Conservation (phyloP, 2,797 vertebrate genomes). For the Zalophus californianus region DNA sequence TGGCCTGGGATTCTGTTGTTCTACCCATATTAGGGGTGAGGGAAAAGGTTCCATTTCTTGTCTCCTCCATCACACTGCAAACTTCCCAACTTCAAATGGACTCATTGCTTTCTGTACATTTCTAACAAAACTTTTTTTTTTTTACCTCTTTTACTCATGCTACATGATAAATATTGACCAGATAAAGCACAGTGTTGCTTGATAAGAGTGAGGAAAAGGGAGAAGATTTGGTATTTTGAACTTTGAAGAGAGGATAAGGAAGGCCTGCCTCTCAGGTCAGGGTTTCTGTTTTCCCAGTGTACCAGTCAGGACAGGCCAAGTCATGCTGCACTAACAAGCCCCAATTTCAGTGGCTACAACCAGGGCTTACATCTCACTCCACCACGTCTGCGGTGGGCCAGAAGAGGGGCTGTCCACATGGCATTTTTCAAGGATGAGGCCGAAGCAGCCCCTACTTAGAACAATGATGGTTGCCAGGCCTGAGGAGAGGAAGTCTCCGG, state of each 20-base stretch:
- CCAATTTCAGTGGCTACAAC: background rate
- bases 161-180: background rate
- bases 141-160: background rate
- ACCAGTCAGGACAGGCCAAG: background rate
- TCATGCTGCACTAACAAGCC: background rate
- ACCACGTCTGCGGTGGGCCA: rapidly evolving
- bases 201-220: background rate
- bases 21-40: background rate
- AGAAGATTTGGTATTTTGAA: background rate
- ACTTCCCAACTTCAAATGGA: background rate
- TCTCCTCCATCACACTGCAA: background rate
- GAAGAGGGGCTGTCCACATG: background rate
- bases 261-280: background rate
- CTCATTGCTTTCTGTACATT: background rate
- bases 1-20: background rate
- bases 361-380: background rate
- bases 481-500: background rate
- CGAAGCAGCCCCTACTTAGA: background rate
- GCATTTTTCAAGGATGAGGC: background rate
- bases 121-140: background rate
- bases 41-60: background rate
- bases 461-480: background rate
- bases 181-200: background rate
- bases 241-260: background rate
- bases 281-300: background rate